Base-by-base conservation (phyloP, 2,888 invertebrate genomes). In the Drosophila vallismaia region DNA sequence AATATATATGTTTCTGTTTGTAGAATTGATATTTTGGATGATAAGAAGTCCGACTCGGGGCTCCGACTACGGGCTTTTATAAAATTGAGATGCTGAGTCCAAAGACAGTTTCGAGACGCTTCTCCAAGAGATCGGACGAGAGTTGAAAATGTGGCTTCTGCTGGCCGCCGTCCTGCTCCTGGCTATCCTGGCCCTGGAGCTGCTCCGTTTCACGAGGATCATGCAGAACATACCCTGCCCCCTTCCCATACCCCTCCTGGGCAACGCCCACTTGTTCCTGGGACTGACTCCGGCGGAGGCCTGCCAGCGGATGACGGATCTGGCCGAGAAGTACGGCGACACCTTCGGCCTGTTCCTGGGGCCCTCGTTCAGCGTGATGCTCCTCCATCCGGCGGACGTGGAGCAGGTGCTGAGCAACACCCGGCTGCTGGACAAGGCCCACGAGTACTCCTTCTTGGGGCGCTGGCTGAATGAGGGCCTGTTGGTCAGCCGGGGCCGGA, bases 171-270 rank as follows among this genome's bases (percentile, higher is more conserved):
- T 33, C 7, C 7, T 54, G 49, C 10, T 71, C 26, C 29, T 54
- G 1, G 40, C 10, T 10, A 36, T 78, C 9, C 46, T 79, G 40
- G 29, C 53, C 0, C 19, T 72, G 40, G 46, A 74, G 67, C 26
- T 73, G 57, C 51, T 58, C 0, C 77, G 52, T 0, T 71, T 60
- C n/a, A 54, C 62, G 19, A 70, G 75, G 6, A 68, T 57, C 6
- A 62, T 62, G 60, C 8, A 7, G 4, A 60, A 24, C 0, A 38
- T 90, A 54, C 58, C 70, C 4, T 89, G 89, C 0, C 89, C 89
- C 9, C 91, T 92, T 0, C 91, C 92, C 0, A 55, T 92, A 24
- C 93, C 93, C 0, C 2, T 93, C 0, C 56, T 93, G 12, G 93
- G 93, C 4, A 93, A 92, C 86, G 93, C 91, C 1, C 54, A 76